Evolutionary conservation across 1,140 invertebrate genomes (phyloP).

Genomic region (Drosophila subpulchrella): DNA sequence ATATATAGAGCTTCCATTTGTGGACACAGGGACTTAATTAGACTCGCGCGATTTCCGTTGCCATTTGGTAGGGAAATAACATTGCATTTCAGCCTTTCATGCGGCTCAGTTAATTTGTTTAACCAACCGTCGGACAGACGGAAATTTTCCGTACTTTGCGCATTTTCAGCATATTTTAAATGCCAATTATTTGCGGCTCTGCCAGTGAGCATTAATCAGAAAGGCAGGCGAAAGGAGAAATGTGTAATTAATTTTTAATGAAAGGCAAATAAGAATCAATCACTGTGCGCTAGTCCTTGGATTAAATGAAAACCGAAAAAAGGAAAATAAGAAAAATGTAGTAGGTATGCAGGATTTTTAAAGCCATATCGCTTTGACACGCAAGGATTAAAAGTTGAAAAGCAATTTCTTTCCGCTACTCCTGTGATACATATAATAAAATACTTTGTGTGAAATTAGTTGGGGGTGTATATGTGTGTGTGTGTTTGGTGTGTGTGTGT

Average conservation of each 20-base stretch:
- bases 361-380: slow-evolving; percentile 30
- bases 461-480: slow-evolving; percentile 23
- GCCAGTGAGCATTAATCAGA: slow-evolving; percentile 58
- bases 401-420: slow-evolving; percentile 31
- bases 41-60: slow-evolving; percentile 44
- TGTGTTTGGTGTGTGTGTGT: slow-evolving; percentile 19
- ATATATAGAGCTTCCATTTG: slow-evolving; percentile 9
- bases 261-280: slow-evolving; percentile 75
- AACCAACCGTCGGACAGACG: slow-evolving; percentile 35
- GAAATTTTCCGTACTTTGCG: slow-evolving; percentile 51
- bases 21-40: slow-evolving; percentile 40
- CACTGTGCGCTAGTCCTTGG: slow-evolving; percentile 43
- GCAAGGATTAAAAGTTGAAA: slow-evolving; percentile 56
- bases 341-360: slow-evolving; percentile 8
- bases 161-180: slow-evolving; percentile 81
- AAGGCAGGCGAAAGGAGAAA: slow-evolving; percentile 24
- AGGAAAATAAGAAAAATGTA: not conserved
- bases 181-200: slow-evolving; percentile 73
- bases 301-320: slow-evolving; percentile 30
- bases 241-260: slow-evolving; percentile 80
- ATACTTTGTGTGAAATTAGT: slow-evolving; percentile 56
- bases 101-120: slow-evolving; percentile 69
- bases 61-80: slow-evolving; percentile 41
- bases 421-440: slow-evolving; percentile 21
- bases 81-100: slow-evolving; percentile 48